phyloP scores from a whole-genome alignment of 2,113 vertebrate genomes.

The Mustelus asterias region DNA sequence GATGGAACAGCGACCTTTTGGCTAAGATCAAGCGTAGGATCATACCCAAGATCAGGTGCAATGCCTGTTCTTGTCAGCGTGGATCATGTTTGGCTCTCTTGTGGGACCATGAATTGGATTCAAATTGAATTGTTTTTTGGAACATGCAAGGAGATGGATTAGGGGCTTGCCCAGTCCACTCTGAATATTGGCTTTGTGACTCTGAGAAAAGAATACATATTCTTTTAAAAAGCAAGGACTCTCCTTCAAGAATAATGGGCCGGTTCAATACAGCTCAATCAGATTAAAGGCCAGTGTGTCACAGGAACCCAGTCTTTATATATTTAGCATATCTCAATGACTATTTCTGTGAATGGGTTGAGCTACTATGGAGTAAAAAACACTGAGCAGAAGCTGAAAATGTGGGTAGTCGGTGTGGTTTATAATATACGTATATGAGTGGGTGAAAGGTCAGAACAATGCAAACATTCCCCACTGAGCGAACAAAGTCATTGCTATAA shows the following conservation, averaged over 20 bases:
- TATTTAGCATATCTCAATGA: background rate
- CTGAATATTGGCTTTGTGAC: too few species aligned
- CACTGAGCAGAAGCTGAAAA: background rate
- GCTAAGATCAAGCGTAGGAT: too few species aligned
- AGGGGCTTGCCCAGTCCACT: too few species aligned
- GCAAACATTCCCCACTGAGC: background rate
- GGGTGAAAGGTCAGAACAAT: constrained; percentile 8
- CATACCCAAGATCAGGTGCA: too few species aligned
- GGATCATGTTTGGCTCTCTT: too few species aligned
- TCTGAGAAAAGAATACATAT: too few species aligned
- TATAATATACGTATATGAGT: background rate
- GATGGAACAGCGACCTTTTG: too few species aligned
- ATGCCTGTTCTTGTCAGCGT: too few species aligned
- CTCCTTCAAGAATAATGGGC: background rate
- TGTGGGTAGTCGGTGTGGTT: background rate
- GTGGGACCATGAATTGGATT: too few species aligned
- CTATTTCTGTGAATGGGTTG: background rate
- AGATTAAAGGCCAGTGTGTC: background rate
- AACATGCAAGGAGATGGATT: too few species aligned
- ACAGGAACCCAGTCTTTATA: background rate
- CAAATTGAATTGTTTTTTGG: too few species aligned
- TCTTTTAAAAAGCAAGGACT: background rate
- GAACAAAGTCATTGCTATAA: background rate
- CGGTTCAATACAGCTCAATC: background rate
- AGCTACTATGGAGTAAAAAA: background rate